phyloP scores from a whole-genome alignment of 2,113 vertebrate species.

The Gyps fulvus region DNA sequence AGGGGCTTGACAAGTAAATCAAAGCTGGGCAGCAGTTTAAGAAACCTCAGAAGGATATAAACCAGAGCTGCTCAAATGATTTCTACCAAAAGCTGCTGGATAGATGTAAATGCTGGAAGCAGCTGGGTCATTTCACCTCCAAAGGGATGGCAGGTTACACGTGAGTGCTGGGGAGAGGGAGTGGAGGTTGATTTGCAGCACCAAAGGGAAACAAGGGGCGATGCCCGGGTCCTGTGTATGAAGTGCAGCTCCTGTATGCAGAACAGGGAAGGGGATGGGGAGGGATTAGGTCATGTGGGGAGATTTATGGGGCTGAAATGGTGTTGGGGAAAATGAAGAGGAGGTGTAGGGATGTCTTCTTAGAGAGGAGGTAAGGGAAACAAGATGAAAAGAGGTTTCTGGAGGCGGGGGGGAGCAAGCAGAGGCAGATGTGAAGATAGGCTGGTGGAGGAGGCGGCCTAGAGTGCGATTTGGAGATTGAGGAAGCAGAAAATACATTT shows the following conservation, averaged over 20 bases:
- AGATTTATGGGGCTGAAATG: background rate
- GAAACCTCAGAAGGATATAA: background rate
- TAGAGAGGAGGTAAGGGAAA: background rate
- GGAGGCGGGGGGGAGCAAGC: background rate
- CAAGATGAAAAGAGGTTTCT: background rate
- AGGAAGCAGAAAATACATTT: background rate
- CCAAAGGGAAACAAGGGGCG: background rate
- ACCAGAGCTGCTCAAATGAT: background rate
- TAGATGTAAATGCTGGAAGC: background rate
- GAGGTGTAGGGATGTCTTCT: background rate
- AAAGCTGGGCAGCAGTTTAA: background rate
- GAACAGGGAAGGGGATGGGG: background rate
- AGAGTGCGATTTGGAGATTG: background rate
- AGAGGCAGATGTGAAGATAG: background rate
- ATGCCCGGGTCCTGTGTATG: background rate
- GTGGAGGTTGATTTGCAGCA: background rate
- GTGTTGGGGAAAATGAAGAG: background rate
- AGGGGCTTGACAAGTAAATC: background rate
- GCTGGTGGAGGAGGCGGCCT: background rate
- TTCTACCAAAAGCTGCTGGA: background rate
- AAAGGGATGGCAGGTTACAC: background rate
- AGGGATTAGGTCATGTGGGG: fast-evolving
- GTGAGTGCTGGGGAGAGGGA: background rate
- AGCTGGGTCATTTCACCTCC: background rate
- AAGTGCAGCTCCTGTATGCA: background rate